These are phyloP conservation scores for Cotesia chilonis DNA, from an alignment of 1,140 invertebrate species.

Conservation along the genomic window DNA sequence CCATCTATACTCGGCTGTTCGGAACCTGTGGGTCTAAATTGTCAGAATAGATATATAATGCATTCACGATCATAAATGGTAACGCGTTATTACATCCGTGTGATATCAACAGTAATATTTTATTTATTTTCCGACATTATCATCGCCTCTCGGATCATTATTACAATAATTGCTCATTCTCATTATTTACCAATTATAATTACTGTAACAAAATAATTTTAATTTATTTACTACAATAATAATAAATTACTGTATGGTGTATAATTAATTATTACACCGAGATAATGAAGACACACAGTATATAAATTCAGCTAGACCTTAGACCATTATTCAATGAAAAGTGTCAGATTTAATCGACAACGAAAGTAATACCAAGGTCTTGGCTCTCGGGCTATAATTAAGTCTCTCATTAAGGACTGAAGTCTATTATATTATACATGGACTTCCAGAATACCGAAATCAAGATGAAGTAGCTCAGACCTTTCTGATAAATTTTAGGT, in stretches of 20 bases:
- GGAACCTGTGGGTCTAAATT: background rate
- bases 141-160: constrained; percentile 8
- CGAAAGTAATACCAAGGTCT: background rate
- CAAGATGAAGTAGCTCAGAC: constrained; percentile 10
- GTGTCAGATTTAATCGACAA: constrained; percentile 20
- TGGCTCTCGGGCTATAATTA: constrained; percentile 24
- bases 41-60: constrained; percentile 13
- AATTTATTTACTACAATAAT: background rate
- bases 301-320: no score
- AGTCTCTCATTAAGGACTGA: constrained; percentile 18
- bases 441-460: background rate
- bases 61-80: constrained; percentile 28
- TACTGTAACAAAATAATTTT: no score
- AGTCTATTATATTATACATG: background rate
- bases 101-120: background rate
- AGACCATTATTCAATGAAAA: constrained; percentile 5
- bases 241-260: background rate
- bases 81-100: constrained; percentile 22
- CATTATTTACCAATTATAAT: no score
- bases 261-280: no score
- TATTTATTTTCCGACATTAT: constrained; percentile 19
- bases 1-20: background rate
- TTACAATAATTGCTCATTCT: no score
- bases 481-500: background rate
- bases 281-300: no score